These are phyloP conservation scores for Hiodon alosoides DNA, from an alignment of 2,113 vertebrate species.

Conservation along the genomic window DNA sequence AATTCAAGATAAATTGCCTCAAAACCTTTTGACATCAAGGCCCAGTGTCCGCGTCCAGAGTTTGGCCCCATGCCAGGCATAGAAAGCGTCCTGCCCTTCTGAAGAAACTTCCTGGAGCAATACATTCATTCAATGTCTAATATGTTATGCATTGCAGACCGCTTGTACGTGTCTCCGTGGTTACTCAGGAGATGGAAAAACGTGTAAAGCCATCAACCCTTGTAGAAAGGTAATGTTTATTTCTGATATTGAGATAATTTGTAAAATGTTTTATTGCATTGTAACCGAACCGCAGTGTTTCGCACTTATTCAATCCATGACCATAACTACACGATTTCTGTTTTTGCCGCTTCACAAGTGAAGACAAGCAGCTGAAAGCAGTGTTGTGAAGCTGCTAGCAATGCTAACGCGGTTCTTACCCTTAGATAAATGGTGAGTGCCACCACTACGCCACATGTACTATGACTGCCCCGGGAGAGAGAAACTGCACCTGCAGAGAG, in stretches of 20 bases:
- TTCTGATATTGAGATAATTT: neutral
- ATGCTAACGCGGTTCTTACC: neutral
- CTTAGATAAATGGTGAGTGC: slow-evolving; percentile 82
- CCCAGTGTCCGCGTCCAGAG: no score
- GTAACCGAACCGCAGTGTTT: no score
- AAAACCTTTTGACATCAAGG: no score
- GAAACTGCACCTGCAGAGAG: slow-evolving; percentile 66
- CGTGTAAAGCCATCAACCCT: slow-evolving; percentile 65
- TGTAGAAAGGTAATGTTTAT: slow-evolving; percentile 67
- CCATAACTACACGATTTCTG: no score
- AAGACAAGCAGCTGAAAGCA: no score
- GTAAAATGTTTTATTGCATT: neutral
- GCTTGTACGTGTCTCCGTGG: slow-evolving; percentile 70
- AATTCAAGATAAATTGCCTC: no score
- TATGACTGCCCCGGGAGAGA: slow-evolving; percentile 59
- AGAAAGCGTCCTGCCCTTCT: no score
- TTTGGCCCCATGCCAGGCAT: no score
- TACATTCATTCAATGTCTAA: neutral
- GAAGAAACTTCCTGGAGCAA: no score
- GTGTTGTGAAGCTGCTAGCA: no score
- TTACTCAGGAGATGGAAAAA: slow-evolving; percentile 71
- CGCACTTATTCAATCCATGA: no score
- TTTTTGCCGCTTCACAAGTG: no score
- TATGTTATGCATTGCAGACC: slow-evolving; percentile 57
- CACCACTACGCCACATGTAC: slow-evolving; percentile 68